Percentiles rank a stretch among this genome's conserved stretches.
phyloP scores from a whole-genome alignment of 2,888 invertebrate genomes.

The Altica lythri region DNA sequence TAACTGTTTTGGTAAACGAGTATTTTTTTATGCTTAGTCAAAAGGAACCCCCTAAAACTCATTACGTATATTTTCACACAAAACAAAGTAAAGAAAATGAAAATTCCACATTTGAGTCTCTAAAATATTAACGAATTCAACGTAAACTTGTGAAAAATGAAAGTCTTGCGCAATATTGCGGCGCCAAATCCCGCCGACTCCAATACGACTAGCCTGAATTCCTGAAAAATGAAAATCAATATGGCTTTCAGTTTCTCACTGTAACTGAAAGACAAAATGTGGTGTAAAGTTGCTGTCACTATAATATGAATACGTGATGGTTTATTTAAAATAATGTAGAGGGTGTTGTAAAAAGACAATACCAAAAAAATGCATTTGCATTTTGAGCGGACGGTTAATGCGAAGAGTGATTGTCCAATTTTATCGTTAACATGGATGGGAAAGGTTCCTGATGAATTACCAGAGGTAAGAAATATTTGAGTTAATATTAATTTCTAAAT shows the following conservation, averaged over 20 bases:
- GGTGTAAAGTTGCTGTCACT: too few species aligned
- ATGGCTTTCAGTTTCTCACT: slow-evolving; percentile 46
- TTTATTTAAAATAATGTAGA: too few species aligned
- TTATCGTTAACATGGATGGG: slow-evolving; percentile 98
- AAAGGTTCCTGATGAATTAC: slow-evolving; percentile 93
- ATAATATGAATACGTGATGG: too few species aligned
- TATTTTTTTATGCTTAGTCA: too few species aligned
- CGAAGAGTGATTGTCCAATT: slow-evolving; percentile 94
- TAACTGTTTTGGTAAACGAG: too few species aligned
- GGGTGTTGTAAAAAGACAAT: too few species aligned
- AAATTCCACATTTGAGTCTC: too few species aligned
- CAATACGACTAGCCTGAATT: slow-evolving; percentile 5
- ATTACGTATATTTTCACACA: too few species aligned
- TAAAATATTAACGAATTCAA: too few species aligned
- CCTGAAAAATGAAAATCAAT: slow-evolving; percentile 52
- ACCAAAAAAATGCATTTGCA: slow-evolving; percentile 90
- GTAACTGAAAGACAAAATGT: slow-evolving; percentile 27
- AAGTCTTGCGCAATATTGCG: not conserved
- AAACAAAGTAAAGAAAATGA: too few species aligned
- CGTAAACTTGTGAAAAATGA: not conserved
- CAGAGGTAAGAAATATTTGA: slow-evolving; percentile 72
- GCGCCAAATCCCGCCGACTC: slow-evolving; percentile 11
- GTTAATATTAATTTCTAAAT: not conserved
- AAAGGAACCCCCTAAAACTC: too few species aligned
- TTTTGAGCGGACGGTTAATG: slow-evolving; percentile 91